Conservation (phyloP, 2,797 vertebrate species). For the Cossypha dichroa region DNA sequence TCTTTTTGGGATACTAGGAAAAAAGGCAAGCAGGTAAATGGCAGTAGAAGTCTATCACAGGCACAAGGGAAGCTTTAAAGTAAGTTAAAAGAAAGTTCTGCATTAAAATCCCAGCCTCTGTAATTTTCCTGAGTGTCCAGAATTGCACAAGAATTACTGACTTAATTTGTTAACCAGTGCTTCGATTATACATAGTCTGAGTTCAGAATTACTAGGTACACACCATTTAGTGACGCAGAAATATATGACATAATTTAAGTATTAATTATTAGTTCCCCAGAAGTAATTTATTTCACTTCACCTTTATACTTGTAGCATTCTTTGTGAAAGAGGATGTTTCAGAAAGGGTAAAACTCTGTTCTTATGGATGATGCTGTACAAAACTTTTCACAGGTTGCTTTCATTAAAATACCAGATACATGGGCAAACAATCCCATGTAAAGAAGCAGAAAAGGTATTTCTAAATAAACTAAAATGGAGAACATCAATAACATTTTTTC, state of each 20-base stretch:
- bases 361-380: not conserved
- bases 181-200: not conserved
- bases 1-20: not conserved
- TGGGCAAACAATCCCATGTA: not conserved
- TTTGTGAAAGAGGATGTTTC: not conserved
- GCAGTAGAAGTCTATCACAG: not conserved
- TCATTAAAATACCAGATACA: not conserved
- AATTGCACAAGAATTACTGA: not conserved
- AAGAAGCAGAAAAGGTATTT: not conserved
- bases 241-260: not conserved
- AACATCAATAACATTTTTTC: not conserved
- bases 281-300: not conserved
- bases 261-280: not conserved
- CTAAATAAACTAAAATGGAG: not conserved
- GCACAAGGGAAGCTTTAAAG: not conserved
- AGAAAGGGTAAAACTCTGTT: not conserved
- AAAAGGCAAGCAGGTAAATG: not conserved
- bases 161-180: not conserved
- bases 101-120: not conserved
- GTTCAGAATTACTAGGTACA: accelerated
- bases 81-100: not conserved
- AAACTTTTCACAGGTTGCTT: not conserved
- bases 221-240: not conserved
- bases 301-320: not conserved
- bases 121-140: not conserved